These are phyloP conservation scores for Ceyx margarethae DNA, from an alignment of 2,113 vertebrate species.

Conservation along the genomic window DNA sequence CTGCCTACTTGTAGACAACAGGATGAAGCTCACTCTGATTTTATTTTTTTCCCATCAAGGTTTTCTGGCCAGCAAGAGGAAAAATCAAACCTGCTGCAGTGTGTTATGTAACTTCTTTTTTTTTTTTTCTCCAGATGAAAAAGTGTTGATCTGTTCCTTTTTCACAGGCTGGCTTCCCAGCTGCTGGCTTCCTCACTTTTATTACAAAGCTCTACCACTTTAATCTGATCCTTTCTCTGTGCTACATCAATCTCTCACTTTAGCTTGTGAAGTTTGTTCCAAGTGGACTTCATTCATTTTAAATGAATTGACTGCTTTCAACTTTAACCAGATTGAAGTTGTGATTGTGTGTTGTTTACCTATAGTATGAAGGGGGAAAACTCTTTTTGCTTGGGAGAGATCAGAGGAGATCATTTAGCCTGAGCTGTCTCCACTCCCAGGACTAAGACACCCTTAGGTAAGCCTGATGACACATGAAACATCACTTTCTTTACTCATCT, in stretches of 20 bases:
- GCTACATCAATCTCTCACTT: constrained; percentile 32
- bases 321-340: constrained; percentile 15
- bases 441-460: constrained; percentile 20
- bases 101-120: neutral
- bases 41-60: neutral
- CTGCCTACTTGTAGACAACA: neutral
- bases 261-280: constrained; percentile 25
- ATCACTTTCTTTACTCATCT: neutral
- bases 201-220: constrained; percentile 40
- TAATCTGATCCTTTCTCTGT: constrained; percentile 52
- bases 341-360: constrained; percentile 51
- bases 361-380: neutral
- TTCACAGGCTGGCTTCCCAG: constrained; percentile 51
- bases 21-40: neutral
- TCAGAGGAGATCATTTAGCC: constrained; percentile 1
- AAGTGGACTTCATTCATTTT: constrained; percentile 31
- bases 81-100: constrained; percentile 2
- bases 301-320: constrained; percentile 50
- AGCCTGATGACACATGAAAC: neutral
- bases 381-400: constrained; percentile 22
- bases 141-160: neutral
- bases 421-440: neutral
- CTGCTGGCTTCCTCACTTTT: constrained; percentile 19
- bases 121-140: neutral
- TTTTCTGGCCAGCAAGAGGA: neutral